Evolutionary conservation across 2,113 vertebrate species (phyloP).

Genomic region (Tupaia chinensis): DNA sequence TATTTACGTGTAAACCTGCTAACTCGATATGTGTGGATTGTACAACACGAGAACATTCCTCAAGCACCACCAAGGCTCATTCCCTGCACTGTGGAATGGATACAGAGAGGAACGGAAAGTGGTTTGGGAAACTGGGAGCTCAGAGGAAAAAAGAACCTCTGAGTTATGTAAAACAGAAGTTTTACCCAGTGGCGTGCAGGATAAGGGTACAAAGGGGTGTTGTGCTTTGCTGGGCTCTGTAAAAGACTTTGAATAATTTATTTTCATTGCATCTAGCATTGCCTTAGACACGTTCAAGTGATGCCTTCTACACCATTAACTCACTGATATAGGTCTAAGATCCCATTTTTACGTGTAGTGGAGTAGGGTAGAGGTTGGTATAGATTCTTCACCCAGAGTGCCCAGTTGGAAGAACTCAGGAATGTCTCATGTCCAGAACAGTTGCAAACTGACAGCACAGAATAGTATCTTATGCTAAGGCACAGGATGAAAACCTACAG

Average conservation of each 20-base stretch:
- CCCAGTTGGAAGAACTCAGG: neutral
- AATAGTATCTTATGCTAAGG: neutral
- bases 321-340: neutral
- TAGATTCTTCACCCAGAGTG: neutral
- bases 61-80: neutral
- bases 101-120: neutral
- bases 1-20: constrained; percentile 50
- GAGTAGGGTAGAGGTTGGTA: neutral
- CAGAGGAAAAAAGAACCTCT: neutral
- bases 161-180: neutral
- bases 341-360: neutral
- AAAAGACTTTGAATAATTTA: neutral
- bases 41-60: neutral
- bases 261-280: neutral
- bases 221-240: neutral
- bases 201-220: rapidly evolving
- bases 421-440: neutral
- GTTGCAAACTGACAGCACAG: neutral
- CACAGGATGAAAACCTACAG: neutral
- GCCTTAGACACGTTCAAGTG: neutral
- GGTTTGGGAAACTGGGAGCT: neutral
- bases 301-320: neutral
- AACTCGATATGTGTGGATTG: neutral
- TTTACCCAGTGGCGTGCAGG: neutral
- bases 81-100: neutral